A percentile compares a stretch with the other conserved stretches of the same genome.
Evolutionary conservation across 2,113 vertebrate genomes (phyloP).

Genomic region (Odocoileus hemionus): DNA sequence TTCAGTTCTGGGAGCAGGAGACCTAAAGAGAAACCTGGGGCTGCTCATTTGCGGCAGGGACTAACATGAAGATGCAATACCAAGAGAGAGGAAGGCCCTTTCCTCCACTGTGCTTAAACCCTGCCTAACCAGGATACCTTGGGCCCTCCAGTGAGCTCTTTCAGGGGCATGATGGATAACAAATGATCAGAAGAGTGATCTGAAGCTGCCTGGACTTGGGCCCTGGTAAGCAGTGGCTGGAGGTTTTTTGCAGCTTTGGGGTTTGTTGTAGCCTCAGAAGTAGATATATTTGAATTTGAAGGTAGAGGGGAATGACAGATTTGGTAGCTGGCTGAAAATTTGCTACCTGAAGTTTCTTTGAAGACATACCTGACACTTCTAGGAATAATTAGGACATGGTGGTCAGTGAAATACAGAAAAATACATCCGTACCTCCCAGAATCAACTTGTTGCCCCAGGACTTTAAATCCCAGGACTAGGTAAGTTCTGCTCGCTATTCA

Average conservation of each 20-base stretch:
- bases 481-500: background rate
- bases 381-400: background rate
- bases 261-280: background rate
- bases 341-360: background rate
- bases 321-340: background rate
- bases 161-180: background rate
- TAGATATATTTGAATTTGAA: background rate
- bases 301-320: background rate
- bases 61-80: background rate
- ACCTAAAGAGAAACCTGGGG: background rate
- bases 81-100: background rate
- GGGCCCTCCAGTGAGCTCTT: background rate
- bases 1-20: background rate
- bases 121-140: background rate
- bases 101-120: background rate
- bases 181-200: background rate
- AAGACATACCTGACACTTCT: background rate
- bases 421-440: background rate
- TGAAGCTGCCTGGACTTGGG: background rate
- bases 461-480: background rate
- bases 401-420: background rate
- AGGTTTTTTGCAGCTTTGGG: background rate
- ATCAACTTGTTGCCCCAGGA: background rate
- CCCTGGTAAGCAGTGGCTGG: background rate
- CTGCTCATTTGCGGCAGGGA: background rate